A percentile compares a stretch with the other conserved stretches of the same genome.
These are phyloP conservation scores for Chymomyza costata DNA, from an alignment of 1,140 invertebrate species.

Conservation along the genomic window DNA sequence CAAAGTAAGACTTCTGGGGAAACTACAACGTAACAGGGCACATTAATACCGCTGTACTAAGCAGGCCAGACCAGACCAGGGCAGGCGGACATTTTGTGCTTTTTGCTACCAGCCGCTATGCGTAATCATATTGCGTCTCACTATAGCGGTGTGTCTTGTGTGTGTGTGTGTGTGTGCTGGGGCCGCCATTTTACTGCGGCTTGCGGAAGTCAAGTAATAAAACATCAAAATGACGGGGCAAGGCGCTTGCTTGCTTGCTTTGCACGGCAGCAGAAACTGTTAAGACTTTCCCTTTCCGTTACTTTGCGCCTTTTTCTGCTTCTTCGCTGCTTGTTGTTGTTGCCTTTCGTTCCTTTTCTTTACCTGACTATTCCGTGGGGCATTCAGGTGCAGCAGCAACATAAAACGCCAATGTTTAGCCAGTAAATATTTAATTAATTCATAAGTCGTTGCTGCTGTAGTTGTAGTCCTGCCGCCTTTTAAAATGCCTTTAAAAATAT, in stretches of 20 bases:
- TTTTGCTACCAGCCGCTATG: slow-evolving; percentile 15
- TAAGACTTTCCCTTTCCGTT: slow-evolving; percentile 25
- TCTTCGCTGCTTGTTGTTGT: no score
- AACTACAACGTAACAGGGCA: slow-evolving; percentile 19
- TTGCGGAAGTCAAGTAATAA: slow-evolving; percentile 75
- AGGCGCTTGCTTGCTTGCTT: slow-evolving; percentile 19
- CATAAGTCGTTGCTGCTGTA: slow-evolving; percentile 39
- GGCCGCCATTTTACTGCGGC: slow-evolving; percentile 32
- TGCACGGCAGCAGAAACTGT: slow-evolving; percentile 31
- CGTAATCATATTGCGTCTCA: slow-evolving; percentile 6
- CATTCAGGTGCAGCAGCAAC: slow-evolving; percentile 13
- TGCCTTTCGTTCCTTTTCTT: slow-evolving; percentile 6
- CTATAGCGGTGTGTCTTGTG: slow-evolving; percentile 13
- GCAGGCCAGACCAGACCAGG: slow-evolving; percentile 19
- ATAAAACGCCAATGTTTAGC: slow-evolving; percentile 62
- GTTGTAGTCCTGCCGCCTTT: no score
- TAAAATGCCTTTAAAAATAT: slow-evolving; percentile 17
- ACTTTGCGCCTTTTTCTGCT: neutral
- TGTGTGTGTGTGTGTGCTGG: slow-evolving; percentile 6
- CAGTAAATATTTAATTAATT: slow-evolving; percentile 71
- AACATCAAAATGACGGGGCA: slow-evolving; percentile 63
- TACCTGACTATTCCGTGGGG: slow-evolving; percentile 6
- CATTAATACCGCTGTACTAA: slow-evolving; percentile 29
- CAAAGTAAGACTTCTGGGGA: slow-evolving; percentile 23
- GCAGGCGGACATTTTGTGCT: slow-evolving; percentile 4